Conservation (phyloP, 2,113 vertebrate species). For the Syngnathus scovelli region DNA sequence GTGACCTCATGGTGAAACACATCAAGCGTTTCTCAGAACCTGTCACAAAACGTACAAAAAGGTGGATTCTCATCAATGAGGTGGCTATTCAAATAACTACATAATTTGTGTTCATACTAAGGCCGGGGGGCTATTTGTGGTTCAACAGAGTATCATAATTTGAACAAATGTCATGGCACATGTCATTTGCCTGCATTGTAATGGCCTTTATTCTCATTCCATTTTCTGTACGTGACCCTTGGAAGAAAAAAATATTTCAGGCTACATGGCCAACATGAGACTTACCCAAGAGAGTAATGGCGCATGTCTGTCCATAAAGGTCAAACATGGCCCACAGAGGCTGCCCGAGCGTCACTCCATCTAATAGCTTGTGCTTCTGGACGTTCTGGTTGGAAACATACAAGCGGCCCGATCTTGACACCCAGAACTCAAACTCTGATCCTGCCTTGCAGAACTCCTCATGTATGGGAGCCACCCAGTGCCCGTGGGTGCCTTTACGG, state of each 20-base stretch:
- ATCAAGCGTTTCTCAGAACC: conserved; percentile 49
- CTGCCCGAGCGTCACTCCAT: conserved; percentile 37
- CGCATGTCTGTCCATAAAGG: conserved; percentile 76
- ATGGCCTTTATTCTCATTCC: too few relatives aligned
- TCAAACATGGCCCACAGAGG: conserved; percentile 82
- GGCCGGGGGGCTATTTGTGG: too few relatives aligned
- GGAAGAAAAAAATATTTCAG: background rate
- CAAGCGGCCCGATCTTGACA: conserved; percentile 53
- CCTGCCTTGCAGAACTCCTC: conserved; percentile 37
- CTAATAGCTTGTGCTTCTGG: conserved; percentile 7
- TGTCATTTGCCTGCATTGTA: too few relatives aligned
- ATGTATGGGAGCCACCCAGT: conserved; percentile 62
- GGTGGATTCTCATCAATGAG: background rate
- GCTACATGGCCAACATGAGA: background rate
- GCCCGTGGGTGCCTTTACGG: conserved; percentile 58
- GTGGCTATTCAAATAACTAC: background rate
- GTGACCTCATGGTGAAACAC: conserved; percentile 42
- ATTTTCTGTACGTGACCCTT: too few relatives aligned
- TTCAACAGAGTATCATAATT: too few relatives aligned
- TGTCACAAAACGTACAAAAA: conserved; percentile 24
- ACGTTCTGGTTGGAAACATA: conserved; percentile 15
- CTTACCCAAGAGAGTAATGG: conserved; percentile 73
- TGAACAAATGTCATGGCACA: too few relatives aligned
- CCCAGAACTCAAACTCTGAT: conserved; percentile 73
- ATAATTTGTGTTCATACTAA: too few relatives aligned